Conservation (phyloP, 2,113 vertebrate species). For the Amazona guildingii region DNA sequence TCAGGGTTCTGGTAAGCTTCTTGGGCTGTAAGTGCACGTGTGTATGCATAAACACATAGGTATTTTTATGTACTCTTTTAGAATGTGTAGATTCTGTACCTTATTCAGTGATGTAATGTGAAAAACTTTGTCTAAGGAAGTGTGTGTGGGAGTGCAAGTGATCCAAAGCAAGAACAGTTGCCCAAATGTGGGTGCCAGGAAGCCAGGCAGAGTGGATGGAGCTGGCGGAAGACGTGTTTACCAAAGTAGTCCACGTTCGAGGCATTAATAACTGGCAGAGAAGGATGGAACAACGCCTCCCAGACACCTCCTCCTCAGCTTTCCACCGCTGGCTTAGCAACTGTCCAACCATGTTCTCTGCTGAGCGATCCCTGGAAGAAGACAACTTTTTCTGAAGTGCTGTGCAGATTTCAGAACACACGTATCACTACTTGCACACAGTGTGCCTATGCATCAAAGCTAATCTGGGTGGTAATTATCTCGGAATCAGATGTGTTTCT, state of each 20-base stretch:
- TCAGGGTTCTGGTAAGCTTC: background rate
- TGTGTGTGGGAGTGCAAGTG: background rate
- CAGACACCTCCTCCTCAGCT: conserved; percentile 11
- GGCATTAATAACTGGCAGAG: conserved; percentile 40
- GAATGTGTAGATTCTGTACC: background rate
- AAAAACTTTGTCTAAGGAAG: background rate
- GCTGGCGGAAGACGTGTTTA: conserved; percentile 47
- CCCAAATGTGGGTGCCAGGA: background rate
- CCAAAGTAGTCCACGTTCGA: background rate
- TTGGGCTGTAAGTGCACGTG: fast-evolving
- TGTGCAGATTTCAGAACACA: background rate
- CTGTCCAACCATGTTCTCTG: background rate
- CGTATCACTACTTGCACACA: background rate
- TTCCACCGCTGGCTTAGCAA: background rate
- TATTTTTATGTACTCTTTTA: background rate
- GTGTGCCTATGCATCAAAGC: background rate
- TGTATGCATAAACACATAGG: background rate
- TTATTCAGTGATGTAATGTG: background rate
- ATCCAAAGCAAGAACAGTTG: background rate
- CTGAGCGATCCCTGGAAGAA: background rate
- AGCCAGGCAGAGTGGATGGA: background rate
- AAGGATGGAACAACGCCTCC: conserved; percentile 29
- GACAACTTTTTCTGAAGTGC: background rate
- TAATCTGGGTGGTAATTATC: background rate
- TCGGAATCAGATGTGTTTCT: background rate